Base-by-base conservation (phyloP, 1,140 invertebrate genomes). In the Heliothis subflexa region DNA sequence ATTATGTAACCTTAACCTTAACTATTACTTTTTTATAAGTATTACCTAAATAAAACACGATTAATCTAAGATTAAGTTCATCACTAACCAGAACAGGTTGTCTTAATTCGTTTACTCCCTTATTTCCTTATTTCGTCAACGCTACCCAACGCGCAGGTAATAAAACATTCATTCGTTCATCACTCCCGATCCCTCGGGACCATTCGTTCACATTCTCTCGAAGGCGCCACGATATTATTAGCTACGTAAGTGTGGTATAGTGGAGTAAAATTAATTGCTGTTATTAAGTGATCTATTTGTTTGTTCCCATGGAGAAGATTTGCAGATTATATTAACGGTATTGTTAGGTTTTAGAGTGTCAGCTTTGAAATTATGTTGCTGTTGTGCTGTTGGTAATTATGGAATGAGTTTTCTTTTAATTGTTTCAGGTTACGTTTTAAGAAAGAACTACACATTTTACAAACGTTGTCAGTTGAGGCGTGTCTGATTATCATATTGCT, bases 121-220 rank as follows among this genome's bases (percentile, higher is more conserved):
- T 18, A 45, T 45, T 40, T 57, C 52, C 50, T 72, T 75, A 75
- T 16, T 33, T 50, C 14, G 21, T 52, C 57, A 50, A 45, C 47
- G 57, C 14, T 14, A 64, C 73, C 52, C 18, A 61, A 16, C n/a
- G 3, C 54, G 13, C 40, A 45, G 70, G 61, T 64, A 75, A 83
- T 84, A 81, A 82, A 84, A 80, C 82, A 84, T 82, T 82, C 79
- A 84, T 81, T 82, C 78, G 61, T 82, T 83, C 79, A 84, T 82
- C 81, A 80, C 10, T 79, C 79, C 28, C 76, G 21, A 18, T 73
- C 62, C 76, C 54, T 47, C 40, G 78, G 59, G 78, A 76, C 71
- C 79, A 78, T 75, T 78, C 78, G 55, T 62, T 70, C 70, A 64
- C 61, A 64, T 75, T 75, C 59, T 52, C 57, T 75, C 57, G 14